A percentile compares a stretch with the other conserved stretches of the same genome.
Conservation (phyloP, 2,797 vertebrate genomes). For the Novumbra hubbsi region DNA sequence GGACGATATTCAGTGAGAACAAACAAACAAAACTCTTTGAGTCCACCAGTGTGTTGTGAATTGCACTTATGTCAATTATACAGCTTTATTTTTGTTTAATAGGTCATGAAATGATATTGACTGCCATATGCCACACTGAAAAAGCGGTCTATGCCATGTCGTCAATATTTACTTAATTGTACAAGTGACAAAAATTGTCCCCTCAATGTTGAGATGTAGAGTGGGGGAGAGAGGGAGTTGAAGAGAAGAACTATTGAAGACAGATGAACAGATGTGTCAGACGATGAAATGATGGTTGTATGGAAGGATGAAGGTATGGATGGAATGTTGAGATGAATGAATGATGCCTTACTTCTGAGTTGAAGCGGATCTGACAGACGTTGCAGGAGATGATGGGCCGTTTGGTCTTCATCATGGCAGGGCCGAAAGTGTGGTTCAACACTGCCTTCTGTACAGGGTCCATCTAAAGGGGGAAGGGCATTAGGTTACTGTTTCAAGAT, state of each 20-base stretch:
- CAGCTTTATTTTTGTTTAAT: too few relatives aligned
- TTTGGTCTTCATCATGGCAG: conserved; percentile 85
- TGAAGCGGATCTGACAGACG: conserved; percentile 94
- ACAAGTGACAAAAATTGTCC: conserved; percentile 16
- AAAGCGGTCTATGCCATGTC: conserved; percentile 16
- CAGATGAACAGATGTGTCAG: neutral
- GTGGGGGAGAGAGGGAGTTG: neutral
- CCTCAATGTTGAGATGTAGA: neutral
- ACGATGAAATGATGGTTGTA: neutral
- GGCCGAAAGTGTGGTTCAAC: conserved; percentile 88
- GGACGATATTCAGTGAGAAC: too few relatives aligned
- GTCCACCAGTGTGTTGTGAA: too few relatives aligned
- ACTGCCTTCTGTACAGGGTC: conserved; percentile 91
- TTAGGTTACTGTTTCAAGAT: neutral
- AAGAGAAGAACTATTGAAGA: neutral
- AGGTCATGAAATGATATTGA: too few relatives aligned
- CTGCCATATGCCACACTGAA: too few relatives aligned
- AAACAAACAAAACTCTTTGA: too few relatives aligned
- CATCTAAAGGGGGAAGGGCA: conserved; percentile 74
- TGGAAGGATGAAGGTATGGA: neutral
- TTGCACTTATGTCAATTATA: too few relatives aligned
- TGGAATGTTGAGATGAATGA: conserved; percentile 14
- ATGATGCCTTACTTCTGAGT: conserved; percentile 82
- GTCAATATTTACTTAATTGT: conserved; percentile 16
- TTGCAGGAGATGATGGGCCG: conserved; percentile 92